phyloP scores from a whole-genome alignment of 2,113 vertebrate genomes.

The Percopsis transmontana region DNA sequence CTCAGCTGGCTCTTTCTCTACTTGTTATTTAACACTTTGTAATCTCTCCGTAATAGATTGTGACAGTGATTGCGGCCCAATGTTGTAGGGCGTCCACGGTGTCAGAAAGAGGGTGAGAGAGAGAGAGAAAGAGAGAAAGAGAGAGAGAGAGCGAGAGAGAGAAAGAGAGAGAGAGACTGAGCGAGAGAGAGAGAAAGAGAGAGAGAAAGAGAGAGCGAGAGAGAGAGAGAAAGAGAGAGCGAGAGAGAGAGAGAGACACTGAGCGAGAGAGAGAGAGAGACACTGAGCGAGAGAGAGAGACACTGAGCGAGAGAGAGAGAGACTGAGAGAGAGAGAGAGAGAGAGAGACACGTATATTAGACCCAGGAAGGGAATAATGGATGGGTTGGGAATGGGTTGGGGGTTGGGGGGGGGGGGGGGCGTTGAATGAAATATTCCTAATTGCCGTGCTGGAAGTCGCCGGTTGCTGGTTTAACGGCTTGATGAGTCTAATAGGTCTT shows the following conservation, averaged over 20 bases:
- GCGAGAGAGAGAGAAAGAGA: constrained; percentile 14
- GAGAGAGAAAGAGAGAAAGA: constrained; percentile 24
- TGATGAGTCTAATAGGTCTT: constrained; percentile 64
- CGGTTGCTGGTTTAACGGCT: constrained; percentile 51
- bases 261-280: constrained; percentile 33
- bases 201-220: constrained; percentile 37
- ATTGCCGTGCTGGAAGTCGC: constrained; percentile 54
- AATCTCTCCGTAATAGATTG: constrained; percentile 59
- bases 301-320: constrained; percentile 5
- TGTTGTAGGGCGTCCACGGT: constrained; percentile 7
- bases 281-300: constrained; percentile 27
- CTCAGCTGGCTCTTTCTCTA: constrained; percentile 37
- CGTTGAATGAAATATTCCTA: constrained; percentile 49
- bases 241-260: constrained; percentile 9
- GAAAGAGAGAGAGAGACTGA: constrained; percentile 17
- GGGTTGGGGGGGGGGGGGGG: background rate
- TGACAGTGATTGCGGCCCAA: constrained; percentile 46
- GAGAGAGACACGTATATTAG: constrained; percentile 31
- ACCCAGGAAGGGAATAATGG: constrained; percentile 34
- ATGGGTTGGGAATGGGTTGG: background rate
- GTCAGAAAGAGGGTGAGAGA: background rate
- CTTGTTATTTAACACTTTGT: constrained; percentile 30
- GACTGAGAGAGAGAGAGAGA: constrained; percentile 16
- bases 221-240: constrained; percentile 22
- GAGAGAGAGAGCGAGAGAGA: constrained; percentile 38